phyloP scores from a whole-genome alignment of 92 coral and sea anemone species.

The Pocillopora grandis region DNA sequence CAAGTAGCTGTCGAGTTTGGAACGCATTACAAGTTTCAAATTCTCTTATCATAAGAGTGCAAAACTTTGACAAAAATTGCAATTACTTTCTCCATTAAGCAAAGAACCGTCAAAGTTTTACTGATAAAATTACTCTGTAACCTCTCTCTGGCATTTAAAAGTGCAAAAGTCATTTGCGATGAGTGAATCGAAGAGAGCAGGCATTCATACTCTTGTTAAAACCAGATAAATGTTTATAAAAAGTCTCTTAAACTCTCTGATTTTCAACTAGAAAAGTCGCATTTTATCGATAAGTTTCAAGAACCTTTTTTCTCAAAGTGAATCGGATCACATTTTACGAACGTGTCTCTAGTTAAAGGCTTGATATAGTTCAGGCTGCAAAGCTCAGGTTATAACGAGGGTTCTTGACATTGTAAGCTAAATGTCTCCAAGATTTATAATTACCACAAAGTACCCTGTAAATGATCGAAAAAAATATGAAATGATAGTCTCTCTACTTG shows the following conservation, averaged over 20 bases:
- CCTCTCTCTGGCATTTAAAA: background rate
- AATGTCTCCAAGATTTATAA: background rate
- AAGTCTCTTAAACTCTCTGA: constrained; percentile 4
- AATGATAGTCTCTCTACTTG: background rate
- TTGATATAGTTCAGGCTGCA: too few species aligned
- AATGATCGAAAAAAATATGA: background rate
- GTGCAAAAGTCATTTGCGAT: constrained; percentile 8
- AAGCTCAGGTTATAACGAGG: too few species aligned
- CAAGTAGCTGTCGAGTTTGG: background rate
- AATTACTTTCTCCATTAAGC: background rate
- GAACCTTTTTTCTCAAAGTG: background rate
- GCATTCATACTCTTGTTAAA: background rate
- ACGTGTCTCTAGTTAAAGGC: background rate
- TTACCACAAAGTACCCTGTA: background rate
- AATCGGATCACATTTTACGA: background rate
- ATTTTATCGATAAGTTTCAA: background rate
- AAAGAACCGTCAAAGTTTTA: background rate
- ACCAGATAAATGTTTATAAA: background rate
- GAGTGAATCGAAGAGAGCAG: background rate
- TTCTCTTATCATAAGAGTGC: background rate
- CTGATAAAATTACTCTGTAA: background rate
- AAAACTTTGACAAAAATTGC: background rate
- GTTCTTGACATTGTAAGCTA: background rate
- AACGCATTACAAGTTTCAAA: constrained; percentile 2
- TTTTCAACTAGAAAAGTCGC: background rate